These are phyloP conservation scores for Stenichneumon culpator DNA, from an alignment of 2,888 invertebrate species.

Conservation along the genomic window DNA sequence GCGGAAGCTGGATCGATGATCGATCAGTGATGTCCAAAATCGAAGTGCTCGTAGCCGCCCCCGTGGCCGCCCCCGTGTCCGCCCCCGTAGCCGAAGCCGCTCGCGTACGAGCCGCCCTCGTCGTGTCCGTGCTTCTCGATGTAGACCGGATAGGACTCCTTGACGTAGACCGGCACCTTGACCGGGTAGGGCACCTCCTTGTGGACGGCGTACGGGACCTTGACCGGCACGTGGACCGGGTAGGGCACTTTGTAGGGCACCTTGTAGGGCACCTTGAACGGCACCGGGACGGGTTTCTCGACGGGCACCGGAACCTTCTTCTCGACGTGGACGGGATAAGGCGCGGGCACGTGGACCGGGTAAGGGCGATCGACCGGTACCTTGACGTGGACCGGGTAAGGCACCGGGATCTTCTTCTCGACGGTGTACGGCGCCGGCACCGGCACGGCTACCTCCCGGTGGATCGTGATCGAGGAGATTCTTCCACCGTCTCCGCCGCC, in stretches of 20 bases:
- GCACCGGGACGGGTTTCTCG: constrained; percentile 76
- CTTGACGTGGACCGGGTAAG: constrained; percentile 79
- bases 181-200: constrained; percentile 78
- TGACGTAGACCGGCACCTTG: constrained; percentile 74
- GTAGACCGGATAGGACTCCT: constrained; percentile 69
- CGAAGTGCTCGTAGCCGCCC: constrained; percentile 71
- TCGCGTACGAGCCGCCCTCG: constrained; percentile 71
- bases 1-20: not conserved
- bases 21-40: constrained; percentile 61
- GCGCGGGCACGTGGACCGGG: constrained; percentile 76
- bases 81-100: constrained; percentile 69
- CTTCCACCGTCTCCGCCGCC: constrained; percentile 76
- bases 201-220: constrained; percentile 75
- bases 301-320: constrained; percentile 77
- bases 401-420: constrained; percentile 79
- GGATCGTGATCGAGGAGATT: constrained; percentile 81
- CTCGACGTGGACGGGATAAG: constrained; percentile 79
- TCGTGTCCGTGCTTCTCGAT: constrained; percentile 75
- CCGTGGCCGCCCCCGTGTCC: constrained; percentile 69
- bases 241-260: constrained; percentile 78
- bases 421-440: constrained; percentile 81
- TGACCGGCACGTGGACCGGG: constrained; percentile 77
- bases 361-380: constrained; percentile 79
- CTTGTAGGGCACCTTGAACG: constrained; percentile 78
- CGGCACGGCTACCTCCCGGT: constrained; percentile 79